phyloP scores from a whole-genome alignment of 1,140 invertebrate species.

The Episyrphus balteatus region DNA sequence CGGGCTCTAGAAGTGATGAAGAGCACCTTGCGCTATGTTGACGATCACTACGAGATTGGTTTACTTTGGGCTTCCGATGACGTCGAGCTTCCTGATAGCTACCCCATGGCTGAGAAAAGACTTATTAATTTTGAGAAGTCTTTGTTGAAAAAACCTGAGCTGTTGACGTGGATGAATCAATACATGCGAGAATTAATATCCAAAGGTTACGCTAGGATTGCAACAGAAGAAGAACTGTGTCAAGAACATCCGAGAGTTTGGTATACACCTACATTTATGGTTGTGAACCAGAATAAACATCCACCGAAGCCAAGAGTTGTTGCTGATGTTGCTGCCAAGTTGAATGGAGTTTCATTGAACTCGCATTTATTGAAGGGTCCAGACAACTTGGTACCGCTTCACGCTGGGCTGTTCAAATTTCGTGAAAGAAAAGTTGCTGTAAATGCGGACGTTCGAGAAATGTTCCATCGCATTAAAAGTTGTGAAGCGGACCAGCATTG shows the following conservation, averaged over 20 bases:
- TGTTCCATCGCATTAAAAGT: conserved; percentile 25
- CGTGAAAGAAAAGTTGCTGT: conserved; percentile 13
- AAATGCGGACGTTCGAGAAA: conserved; percentile 22
- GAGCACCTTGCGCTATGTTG: too few species aligned
- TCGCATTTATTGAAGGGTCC: too few species aligned
- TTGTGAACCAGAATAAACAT: not conserved
- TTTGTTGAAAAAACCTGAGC: too few species aligned
- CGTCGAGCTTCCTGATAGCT: too few species aligned
- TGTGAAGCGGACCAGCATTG: not conserved
- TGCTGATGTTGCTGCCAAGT: not conserved
- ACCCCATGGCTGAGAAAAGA: too few species aligned
- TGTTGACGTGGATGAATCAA: too few species aligned
- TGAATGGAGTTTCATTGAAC: conserved; percentile 7
- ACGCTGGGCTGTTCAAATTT: conserved; percentile 22
- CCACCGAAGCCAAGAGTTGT: not conserved
- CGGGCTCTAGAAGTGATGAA: too few species aligned
- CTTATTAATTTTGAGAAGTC: too few species aligned
- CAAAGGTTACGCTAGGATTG: too few species aligned
- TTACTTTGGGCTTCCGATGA: too few species aligned
- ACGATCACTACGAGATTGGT: too few species aligned
- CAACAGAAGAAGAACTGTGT: not conserved
- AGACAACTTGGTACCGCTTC: conserved; percentile 9
- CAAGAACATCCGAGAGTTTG: not conserved
- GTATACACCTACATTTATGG: not conserved
- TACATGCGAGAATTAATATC: too few species aligned